Conservation (phyloP, 2,888 invertebrate species). For the Halictus ligatus region DNA sequence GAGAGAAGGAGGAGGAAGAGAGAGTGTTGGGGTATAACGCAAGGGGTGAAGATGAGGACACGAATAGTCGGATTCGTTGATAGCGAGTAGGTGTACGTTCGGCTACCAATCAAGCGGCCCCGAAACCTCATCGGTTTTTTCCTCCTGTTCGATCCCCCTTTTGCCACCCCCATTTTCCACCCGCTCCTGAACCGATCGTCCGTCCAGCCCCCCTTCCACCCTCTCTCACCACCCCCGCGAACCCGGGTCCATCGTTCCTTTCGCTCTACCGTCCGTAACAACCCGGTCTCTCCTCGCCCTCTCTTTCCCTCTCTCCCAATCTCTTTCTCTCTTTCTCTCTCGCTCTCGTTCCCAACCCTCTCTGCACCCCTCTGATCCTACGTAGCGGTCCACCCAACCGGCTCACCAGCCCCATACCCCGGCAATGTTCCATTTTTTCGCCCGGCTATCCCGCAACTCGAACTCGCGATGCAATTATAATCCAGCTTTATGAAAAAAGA, state of each 20-base stretch:
- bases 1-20: constrained; percentile 48
- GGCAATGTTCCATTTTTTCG: constrained; percentile 79
- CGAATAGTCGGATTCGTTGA: constrained; percentile 76
- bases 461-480: constrained; percentile 84
- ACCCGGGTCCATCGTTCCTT: constrained; percentile 39
- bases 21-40: constrained; percentile 62
- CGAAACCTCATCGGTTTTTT: constrained; percentile 83
- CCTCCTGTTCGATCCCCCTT: constrained; percentile 72
- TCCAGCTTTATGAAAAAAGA: constrained; percentile 84
- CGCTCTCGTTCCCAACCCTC: constrained; percentile 57
- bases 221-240: constrained; percentile 47
- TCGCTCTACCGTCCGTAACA: constrained; percentile 61
- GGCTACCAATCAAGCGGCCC: constrained; percentile 83
- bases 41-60: constrained; percentile 72
- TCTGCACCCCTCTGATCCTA: constrained; percentile 51
- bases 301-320: constrained; percentile 25
- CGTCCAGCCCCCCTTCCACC: constrained; percentile 46
- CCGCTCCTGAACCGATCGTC: constrained; percentile 64
- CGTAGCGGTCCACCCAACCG: constrained; percentile 49
- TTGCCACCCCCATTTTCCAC: constrained; percentile 56
- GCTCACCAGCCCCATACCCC: constrained; percentile 65
- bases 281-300: constrained; percentile 15
- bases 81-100: constrained; percentile 80
- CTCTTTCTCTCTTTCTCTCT: constrained; percentile 27
- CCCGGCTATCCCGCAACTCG: constrained; percentile 78